Base-by-base conservation (phyloP, 2,113 vertebrate species). In the Tursiops truncatus region DNA sequence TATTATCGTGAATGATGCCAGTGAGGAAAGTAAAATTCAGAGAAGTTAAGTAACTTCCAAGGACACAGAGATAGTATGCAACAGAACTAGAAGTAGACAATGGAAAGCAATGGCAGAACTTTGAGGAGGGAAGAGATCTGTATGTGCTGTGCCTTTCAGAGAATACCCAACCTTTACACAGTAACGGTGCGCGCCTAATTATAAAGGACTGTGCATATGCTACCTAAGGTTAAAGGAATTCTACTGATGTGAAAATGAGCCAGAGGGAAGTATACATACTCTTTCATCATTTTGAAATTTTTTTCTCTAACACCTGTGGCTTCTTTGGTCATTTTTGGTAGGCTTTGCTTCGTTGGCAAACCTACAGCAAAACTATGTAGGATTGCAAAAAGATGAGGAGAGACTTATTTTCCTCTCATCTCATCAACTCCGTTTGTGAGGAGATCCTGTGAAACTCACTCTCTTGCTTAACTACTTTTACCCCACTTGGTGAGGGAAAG, bases 271-370 rank as follows among this genome's bases (percentile, higher is more conserved):
- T 3, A 26, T 28, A 15, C 28, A 26, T 14, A 50, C 18, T 83
- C 83, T 80, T 38, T 87, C 33, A 26, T 53, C 20, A 58, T 47
- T 74, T 47, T 23, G n/a, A 91, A 91, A 67, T 9, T 60, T 60
- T 71, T 77, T 47, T 94, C 74, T 76, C 93, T 71, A 79, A 25
- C 31, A 47, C 36, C 60, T 93, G 44, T 67, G 58, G 58, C 50
- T 96, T 65, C 21, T 47, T 87, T 74, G 62, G 80, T 82, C 38
- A 68, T 71, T 81, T 65, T 82, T 63, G 44, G 28, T 47, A 63
- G 86, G 41, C 53, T 20, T 56, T 7, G 9, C 60, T 73, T 87
- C 73, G 36, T 4, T 3, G 18, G 14, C 44, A 79, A 41, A 84
- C 15, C 38, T 50, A 38, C 12, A 58, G 63, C 76, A 62, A 50